A percentile compares a stretch with the other conserved stretches of the same genome.
These are phyloP conservation scores for Catharus ustulatus DNA, from an alignment of 2,797 vertebrate species.

Conservation along the genomic window DNA sequence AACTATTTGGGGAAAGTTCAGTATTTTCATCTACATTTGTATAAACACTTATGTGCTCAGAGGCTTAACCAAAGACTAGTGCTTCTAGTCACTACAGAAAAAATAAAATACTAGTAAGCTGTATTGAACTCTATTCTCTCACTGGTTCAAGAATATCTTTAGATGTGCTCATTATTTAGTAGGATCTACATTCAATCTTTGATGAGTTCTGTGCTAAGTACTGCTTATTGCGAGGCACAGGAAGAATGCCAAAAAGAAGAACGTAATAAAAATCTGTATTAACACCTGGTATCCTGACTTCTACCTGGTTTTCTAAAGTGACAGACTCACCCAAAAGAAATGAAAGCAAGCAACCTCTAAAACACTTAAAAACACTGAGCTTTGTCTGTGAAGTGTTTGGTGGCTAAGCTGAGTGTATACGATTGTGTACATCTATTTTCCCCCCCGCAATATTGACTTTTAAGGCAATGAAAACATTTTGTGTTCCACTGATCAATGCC, in stretches of 20 bases:
- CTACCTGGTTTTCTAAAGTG: neutral
- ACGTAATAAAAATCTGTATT: neutral
- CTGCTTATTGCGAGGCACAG: neutral
- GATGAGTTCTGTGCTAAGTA: neutral
- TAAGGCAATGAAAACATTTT: conserved; percentile 57
- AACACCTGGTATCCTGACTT: neutral
- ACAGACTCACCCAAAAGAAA: neutral
- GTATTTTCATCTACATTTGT: neutral
- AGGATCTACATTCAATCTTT: neutral
- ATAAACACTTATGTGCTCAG: neutral
- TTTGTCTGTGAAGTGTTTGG: neutral
- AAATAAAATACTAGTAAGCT: neutral
- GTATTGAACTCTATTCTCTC: neutral
- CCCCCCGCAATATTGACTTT: conserved; percentile 57
- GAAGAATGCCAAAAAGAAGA: neutral
- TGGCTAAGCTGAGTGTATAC: neutral
- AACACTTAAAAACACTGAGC: neutral
- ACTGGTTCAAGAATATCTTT: neutral
- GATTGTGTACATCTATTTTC: conserved; percentile 1
- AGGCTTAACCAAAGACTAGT: neutral
- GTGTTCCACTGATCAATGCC: conserved; percentile 71
- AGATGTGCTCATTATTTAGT: neutral
- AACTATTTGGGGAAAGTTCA: neutral
- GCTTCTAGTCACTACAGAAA: neutral
- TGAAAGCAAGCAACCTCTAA: neutral